Evolutionary conservation across 1,140 invertebrate species (phyloP).

Genomic region (Atta texana): DNA sequence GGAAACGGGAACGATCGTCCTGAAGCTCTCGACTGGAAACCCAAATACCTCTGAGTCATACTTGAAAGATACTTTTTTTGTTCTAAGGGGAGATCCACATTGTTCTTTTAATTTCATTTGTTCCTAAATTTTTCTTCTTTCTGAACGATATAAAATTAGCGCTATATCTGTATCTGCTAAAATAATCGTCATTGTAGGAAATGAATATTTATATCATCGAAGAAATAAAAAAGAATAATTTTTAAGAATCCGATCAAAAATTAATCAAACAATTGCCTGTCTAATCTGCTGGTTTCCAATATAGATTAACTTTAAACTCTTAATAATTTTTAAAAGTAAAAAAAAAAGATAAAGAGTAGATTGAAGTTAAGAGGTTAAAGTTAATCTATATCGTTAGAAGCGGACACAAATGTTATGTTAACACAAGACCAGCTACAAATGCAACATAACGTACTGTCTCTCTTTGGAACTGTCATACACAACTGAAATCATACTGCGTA

Average conservation of each 20-base stretch:
- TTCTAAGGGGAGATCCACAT: not conserved
- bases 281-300: no score
- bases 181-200: not conserved
- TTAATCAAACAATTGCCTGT: not conserved
- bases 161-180: not conserved
- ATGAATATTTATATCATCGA: not conserved
- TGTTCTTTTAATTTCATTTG: not conserved
- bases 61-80: conserved; percentile 42
- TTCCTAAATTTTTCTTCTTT: no score
- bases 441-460: no score
- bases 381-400: no score
- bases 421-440: not conserved
- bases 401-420: not conserved
- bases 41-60: conserved; percentile 82
- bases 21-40: conserved; percentile 70
- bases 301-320: no score
- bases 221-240: not conserved
- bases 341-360: no score
- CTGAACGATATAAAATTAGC: not conserved
- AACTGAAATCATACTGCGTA: not conserved
- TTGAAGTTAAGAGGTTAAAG: no score
- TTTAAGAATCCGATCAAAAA: not conserved
- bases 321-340: no score
- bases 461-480: not conserved
- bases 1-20: conserved; percentile 80